Percentiles rank a stretch among this genome's conserved stretches.
These are phyloP conservation scores for Tortrix viridana DNA, from an alignment of 2,888 invertebrate genomes.

Conservation along the genomic window DNA sequence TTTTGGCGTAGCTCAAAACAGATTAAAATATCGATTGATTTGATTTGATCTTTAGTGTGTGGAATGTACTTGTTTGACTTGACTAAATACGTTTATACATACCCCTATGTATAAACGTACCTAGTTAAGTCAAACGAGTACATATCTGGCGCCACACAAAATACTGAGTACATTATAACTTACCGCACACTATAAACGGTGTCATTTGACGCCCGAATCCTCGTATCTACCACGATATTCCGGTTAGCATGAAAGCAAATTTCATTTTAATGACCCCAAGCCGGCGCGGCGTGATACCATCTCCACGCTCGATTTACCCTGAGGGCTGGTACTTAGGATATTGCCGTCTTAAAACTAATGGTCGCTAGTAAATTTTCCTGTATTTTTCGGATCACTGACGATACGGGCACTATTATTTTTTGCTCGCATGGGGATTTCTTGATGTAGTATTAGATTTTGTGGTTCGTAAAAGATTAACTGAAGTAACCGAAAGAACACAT, in stretches of 20 bases:
- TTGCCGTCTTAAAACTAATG: conserved; percentile 34
- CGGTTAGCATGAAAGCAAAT: conserved; percentile 69
- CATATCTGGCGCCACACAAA: background rate
- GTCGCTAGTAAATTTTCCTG: conserved; percentile 30
- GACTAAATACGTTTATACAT: no score
- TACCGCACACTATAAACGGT: conserved; percentile 34
- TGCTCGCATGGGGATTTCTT: background rate
- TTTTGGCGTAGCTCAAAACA: no score
- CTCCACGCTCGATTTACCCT: conserved; percentile 63
- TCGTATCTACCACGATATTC: conserved; percentile 44
- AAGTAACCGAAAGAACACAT: no score
- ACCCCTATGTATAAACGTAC: no score
- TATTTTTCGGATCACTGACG: conserved; percentile 33
- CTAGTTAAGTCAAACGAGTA: background rate
- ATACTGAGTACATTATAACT: conserved; percentile 12
- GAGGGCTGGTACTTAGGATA: conserved; percentile 41
- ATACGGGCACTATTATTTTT: conserved; percentile 10
- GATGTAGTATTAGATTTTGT: background rate
- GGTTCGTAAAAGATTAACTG: background rate
- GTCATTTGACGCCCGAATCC: conserved; percentile 43
- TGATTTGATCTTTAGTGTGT: no score
- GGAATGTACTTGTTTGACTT: no score
- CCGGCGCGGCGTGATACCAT: conserved; percentile 59
- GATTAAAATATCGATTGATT: no score
- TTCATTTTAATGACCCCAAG: conserved; percentile 76